phyloP scores from a whole-genome alignment of 2,797 vertebrate species.

The Pangasius sanitwongsei region DNA sequence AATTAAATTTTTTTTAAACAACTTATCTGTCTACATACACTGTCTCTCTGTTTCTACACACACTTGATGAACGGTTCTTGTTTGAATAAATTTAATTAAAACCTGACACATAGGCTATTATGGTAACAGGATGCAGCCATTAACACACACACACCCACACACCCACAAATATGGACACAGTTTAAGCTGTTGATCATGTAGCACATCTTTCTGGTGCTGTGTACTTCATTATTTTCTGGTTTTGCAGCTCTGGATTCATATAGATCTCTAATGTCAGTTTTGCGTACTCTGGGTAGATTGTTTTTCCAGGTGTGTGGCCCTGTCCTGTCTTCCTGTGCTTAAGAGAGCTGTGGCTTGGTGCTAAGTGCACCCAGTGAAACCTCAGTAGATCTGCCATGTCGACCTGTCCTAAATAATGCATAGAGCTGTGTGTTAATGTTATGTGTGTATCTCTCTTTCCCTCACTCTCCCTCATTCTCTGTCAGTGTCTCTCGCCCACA shows the following conservation, averaged over 20 bases:
- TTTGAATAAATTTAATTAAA: background rate
- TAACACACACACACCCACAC: background rate
- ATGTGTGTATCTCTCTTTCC: conserved; percentile 45
- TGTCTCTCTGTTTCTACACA: background rate
- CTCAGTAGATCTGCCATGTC: conserved; percentile 27
- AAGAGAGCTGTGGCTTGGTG: conserved; percentile 39
- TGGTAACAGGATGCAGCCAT: background rate
- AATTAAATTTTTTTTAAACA: background rate
- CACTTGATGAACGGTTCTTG: background rate
- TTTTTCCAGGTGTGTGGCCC: background rate
- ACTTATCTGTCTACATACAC: background rate
- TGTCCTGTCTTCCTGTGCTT: conserved; percentile 27
- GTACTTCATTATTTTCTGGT: background rate
- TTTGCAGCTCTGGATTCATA: background rate
- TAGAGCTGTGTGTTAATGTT: conserved; percentile 40
- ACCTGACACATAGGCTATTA: background rate
- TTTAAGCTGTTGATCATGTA: background rate
- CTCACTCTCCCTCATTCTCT: conserved; percentile 21
- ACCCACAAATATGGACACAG: background rate
- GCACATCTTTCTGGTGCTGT: background rate
- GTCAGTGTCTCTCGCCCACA: conserved; percentile 50
- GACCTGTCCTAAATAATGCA: conserved; percentile 58
- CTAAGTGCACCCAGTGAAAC: conserved; percentile 46
- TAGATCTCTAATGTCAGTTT: background rate
- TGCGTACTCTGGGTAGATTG: background rate